Evolutionary conservation across 2,113 vertebrate species (phyloP).

Genomic region (Eubucco bourcierii): DNA sequence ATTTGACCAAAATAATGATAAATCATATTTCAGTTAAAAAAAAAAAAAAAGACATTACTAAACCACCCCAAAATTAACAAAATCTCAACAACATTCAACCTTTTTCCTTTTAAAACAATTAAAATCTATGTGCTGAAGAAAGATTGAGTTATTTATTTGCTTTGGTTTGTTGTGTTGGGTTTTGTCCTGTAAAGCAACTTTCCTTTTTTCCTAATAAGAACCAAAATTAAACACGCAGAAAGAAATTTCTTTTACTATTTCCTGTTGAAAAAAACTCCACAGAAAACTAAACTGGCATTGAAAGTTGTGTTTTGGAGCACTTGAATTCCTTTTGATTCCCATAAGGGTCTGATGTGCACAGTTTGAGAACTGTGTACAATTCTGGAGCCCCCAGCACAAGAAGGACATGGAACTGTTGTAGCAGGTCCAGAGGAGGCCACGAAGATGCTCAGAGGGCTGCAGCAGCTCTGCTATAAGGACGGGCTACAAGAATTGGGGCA

Average conservation of each 20-base stretch:
- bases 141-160: background rate
- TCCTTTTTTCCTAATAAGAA: background rate
- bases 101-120: background rate
- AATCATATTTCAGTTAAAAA: background rate
- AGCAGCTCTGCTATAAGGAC: too few relatives aligned
- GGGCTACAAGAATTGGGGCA: too few relatives aligned
- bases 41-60: background rate
- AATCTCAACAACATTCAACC: accelerated
- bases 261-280: background rate
- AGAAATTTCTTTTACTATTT: background rate
- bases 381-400: too few relatives aligned
- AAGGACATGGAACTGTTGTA: too few relatives aligned
- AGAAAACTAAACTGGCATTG: background rate
- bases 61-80: background rate
- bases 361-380: too few relatives aligned
- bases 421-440: too few relatives aligned
- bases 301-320: background rate
- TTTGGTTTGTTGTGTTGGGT: background rate
- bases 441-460: too few relatives aligned
- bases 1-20: background rate
- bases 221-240: background rate
- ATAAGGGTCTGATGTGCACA: background rate
- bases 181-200: background rate
- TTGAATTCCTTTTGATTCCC: background rate
- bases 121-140: background rate